These are phyloP conservation scores for Serranus cabrilla DNA, from an alignment of 2,797 vertebrate species.

Conservation along the genomic window DNA sequence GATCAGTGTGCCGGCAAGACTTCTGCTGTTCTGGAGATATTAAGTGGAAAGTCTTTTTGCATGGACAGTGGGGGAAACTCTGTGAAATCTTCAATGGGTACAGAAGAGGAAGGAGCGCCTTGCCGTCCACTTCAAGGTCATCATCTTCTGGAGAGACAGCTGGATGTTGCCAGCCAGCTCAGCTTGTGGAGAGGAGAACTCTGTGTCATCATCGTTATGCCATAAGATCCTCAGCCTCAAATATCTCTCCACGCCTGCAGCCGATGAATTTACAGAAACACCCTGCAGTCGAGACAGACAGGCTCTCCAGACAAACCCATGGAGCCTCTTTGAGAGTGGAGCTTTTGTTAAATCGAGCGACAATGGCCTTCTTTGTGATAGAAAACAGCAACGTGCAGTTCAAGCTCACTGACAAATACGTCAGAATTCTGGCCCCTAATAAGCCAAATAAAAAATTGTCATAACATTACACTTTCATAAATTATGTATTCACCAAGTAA, in stretches of 20 bases:
- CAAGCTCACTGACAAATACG: background rate
- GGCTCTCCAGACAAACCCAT: slow-evolving; percentile 1
- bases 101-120: slow-evolving; percentile 31
- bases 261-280: slow-evolving; percentile 36
- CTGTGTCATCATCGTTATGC: slow-evolving; percentile 26
- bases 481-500: background rate
- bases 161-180: slow-evolving; percentile 47
- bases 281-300: slow-evolving; percentile 11
- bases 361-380: background rate
- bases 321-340: slow-evolving; percentile 3
- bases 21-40: slow-evolving; percentile 14
- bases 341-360: slow-evolving; percentile 6
- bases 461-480: background rate
- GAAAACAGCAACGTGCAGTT: background rate
- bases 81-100: slow-evolving; percentile 32
- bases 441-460: background rate
- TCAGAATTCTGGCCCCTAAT: background rate
- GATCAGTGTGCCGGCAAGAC: slow-evolving; percentile 13
- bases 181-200: slow-evolving; percentile 31
- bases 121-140: slow-evolving; percentile 63
- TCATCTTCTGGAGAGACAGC: slow-evolving; percentile 58
- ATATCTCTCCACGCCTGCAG: slow-evolving; percentile 15
- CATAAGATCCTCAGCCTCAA: slow-evolving; percentile 34
- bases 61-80: slow-evolving; percentile 25
- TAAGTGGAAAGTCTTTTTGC: slow-evolving; percentile 30